Evolutionary conservation across 2,797 vertebrate genomes (phyloP).

Genomic region (Spea hammondii): DNA sequence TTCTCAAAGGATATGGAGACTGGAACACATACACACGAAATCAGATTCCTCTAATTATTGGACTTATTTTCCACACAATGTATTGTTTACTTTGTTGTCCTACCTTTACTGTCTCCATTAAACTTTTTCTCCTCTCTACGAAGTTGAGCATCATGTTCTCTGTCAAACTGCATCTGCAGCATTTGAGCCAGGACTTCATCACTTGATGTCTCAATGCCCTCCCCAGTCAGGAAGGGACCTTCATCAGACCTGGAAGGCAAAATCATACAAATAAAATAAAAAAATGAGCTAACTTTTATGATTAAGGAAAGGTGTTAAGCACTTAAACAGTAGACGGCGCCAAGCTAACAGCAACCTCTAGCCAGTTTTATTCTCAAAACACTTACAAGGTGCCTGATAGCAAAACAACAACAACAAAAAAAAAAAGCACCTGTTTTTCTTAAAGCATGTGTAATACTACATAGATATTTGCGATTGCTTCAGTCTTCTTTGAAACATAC

Average conservation of each 20-base stretch:
- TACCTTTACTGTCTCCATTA: conserved; percentile 97
- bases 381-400: too few species aligned
- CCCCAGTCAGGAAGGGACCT: conserved; percentile 68
- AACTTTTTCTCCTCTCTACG: conserved; percentile 91
- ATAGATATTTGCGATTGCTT: neutral
- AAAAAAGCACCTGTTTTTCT: too few species aligned
- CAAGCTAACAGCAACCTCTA: too few species aligned
- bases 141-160: conserved; percentile 90
- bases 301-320: too few species aligned
- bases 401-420: too few species aligned
- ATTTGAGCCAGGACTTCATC: conserved; percentile 94
- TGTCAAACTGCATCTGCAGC: conserved; percentile 96
- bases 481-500: too few species aligned
- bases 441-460: too few species aligned
- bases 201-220: conserved; percentile 79
- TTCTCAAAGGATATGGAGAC: conserved; percentile 98
- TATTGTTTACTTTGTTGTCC: neutral
- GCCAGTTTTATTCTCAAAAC: too few species aligned
- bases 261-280: neutral
- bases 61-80: neutral
- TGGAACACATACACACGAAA: conserved; percentile 58
- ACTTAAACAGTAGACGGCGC: too few species aligned
- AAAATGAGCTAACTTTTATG: too few species aligned
- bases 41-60: neutral
- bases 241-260: conserved; percentile 65